Evolutionary conservation across 1,140 invertebrate species (phyloP).

Genomic region (Ceratosolen solmsi): DNA sequence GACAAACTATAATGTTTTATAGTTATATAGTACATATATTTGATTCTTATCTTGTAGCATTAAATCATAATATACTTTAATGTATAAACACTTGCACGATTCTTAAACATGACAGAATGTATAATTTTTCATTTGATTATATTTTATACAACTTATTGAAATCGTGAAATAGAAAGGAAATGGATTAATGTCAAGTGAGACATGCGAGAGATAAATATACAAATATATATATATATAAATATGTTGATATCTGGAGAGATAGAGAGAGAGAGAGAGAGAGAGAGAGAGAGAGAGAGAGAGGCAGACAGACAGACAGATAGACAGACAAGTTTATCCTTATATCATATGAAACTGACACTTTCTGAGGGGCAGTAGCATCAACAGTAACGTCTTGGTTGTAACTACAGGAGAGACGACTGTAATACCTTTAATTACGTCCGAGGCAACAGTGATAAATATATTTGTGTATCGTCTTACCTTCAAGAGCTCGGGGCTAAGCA

Average conservation of each 20-base stretch:
- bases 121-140: not conserved
- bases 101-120: too few species aligned
- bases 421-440: slow-evolving; percentile 43
- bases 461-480: slow-evolving; percentile 56
- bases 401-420: slow-evolving; percentile 12
- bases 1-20: too few species aligned
- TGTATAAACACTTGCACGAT: too few species aligned
- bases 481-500: slow-evolving; percentile 36
- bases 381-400: slow-evolving; percentile 21
- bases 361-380: slow-evolving; percentile 17
- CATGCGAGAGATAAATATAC: not conserved
- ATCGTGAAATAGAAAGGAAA: not conserved
- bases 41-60: too few species aligned
- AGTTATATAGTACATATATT: too few species aligned
- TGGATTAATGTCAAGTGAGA: not conserved
- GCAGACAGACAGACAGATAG: too few species aligned
- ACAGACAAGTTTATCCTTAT: slow-evolving; percentile 33
- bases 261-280: too few species aligned
- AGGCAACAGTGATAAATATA: slow-evolving; percentile 55
- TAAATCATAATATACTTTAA: too few species aligned
- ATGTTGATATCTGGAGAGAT: not conserved
- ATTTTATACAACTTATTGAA: not conserved
- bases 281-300: too few species aligned
- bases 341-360: slow-evolving; percentile 30
- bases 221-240: not conserved